These are phyloP conservation scores for Hydrotaea diabolus DNA, from an alignment of 2,888 invertebrate species.

Conservation along the genomic window DNA sequence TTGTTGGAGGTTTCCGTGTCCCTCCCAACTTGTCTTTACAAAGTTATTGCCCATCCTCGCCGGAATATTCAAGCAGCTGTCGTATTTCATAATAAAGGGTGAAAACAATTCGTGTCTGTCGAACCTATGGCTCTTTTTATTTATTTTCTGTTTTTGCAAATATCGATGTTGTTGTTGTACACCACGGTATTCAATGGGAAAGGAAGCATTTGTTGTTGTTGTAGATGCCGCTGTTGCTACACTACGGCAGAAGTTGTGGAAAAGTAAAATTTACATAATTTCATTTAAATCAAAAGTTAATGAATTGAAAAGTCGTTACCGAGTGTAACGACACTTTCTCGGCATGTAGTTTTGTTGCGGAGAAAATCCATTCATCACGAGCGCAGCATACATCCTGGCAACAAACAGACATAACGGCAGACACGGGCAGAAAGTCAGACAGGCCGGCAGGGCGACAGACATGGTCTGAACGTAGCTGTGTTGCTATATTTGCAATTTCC, in stretches of 20 bases:
- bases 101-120: too few species aligned
- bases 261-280: constrained; percentile 36
- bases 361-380: neutral
- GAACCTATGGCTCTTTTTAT: too few species aligned
- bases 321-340: constrained; percentile 10
- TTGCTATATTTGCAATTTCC: neutral
- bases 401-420: neutral
- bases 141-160: neutral
- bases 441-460: neutral
- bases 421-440: neutral
- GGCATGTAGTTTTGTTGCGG: neutral
- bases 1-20: too few species aligned
- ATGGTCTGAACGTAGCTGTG: neutral
- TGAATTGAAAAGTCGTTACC: constrained; percentile 40
- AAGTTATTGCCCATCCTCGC: too few species aligned
- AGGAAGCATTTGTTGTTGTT: constrained; percentile 10
- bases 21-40: too few species aligned
- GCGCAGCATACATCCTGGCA: too few species aligned
- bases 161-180: neutral
- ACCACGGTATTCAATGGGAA: neutral
- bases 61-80: too few species aligned
- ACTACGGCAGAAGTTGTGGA: constrained; percentile 41
- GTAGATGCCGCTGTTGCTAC: constrained; percentile 5
- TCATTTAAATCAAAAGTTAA: constrained; percentile 52
- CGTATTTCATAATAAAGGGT: too few species aligned